Evolutionary conservation across 2,113 vertebrate genomes (phyloP).

Genomic region (Amphilophus citrinellus): DNA sequence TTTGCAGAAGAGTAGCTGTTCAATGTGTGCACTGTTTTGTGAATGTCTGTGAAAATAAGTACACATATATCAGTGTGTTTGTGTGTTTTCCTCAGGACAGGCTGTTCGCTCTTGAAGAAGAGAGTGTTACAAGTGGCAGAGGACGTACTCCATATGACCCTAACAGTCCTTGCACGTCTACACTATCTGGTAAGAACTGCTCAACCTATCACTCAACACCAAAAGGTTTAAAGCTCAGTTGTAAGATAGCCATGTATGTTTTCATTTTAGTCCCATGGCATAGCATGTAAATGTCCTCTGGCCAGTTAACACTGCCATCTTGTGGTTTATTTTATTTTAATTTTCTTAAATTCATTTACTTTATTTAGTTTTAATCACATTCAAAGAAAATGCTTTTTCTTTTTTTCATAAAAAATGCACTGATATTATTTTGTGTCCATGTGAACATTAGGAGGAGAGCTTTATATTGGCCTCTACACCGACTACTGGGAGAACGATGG

Average conservation of each 20-base stretch:
- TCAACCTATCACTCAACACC: not conserved
- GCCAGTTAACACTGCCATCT: slow-evolving; percentile 66
- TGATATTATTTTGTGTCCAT: not conserved
- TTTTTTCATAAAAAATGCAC: not conserved
- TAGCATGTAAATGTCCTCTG: not conserved
- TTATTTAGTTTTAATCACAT: not conserved
- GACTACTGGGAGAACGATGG: slow-evolving; percentile 97
- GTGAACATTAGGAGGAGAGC: slow-evolving; percentile 82
- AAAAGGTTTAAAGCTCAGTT: not conserved
- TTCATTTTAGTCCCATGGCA: not conserved
- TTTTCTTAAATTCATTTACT: not conserved
- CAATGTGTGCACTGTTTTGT: not conserved
- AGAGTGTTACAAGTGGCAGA: slow-evolving; percentile 87
- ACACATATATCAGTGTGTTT: not conserved
- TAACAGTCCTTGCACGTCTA: slow-evolving; percentile 89
- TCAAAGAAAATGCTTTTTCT: slow-evolving; percentile 21
- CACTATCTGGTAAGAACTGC: slow-evolving; percentile 86
- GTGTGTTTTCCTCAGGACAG: slow-evolving; percentile 77
- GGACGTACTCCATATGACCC: slow-evolving; percentile 94
- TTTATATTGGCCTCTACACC: slow-evolving; percentile 91
- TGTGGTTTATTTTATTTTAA: slow-evolving; percentile 26
- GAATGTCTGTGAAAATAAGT: not conserved
- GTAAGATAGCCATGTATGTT: not conserved
- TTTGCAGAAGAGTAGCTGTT: not conserved
- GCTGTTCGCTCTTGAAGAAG: slow-evolving; percentile 86